Evolutionary conservation across 1,140 invertebrate genomes (phyloP).

Genomic region (Brachionus sp.): DNA sequence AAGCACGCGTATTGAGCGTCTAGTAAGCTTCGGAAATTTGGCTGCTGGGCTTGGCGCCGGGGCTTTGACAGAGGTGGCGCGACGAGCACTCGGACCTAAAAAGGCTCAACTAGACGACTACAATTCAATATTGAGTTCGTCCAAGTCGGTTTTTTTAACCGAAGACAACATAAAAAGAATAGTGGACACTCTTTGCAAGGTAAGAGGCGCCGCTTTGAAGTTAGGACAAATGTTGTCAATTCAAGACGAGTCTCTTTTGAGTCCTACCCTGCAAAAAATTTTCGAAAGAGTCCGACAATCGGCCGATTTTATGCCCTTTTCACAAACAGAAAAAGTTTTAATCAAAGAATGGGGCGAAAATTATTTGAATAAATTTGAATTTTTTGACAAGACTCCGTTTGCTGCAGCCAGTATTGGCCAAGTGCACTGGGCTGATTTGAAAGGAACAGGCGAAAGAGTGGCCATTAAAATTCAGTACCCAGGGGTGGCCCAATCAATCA

Average conservation of each 20-base stretch:
- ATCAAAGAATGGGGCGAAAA: conserved; percentile 74
- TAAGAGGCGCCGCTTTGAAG: conserved; percentile 91
- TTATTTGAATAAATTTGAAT: conserved; percentile 71
- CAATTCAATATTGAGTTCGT: conserved; percentile 38
- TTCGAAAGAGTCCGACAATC: conserved; percentile 95
- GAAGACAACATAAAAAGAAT: conserved; percentile 94
- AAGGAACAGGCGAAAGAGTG: conserved; percentile 71
- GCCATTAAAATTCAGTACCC: conserved; percentile 95
- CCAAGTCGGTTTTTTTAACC: conserved; percentile 63
- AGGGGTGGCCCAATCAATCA: conserved; percentile 90
- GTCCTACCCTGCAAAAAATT: conserved; percentile 82
- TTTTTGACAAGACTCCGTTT: conserved; percentile 90
- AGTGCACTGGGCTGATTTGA: conserved; percentile 70
- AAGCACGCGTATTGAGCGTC: conserved; percentile 75
- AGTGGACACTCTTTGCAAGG: conserved; percentile 92
- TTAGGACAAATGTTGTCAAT: conserved; percentile 96
- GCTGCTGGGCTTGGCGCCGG: conserved; percentile 86
- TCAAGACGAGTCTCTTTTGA: conserved; percentile 86
- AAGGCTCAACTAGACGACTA: conserved; percentile 25
- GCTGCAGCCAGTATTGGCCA: conserved; percentile 94
- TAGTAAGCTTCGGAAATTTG: conserved; percentile 82
- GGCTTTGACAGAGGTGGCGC: conserved; percentile 84
- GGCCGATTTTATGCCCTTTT: conserved; percentile 96
- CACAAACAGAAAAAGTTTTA: conserved; percentile 89
- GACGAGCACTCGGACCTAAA: conserved; percentile 58